Evolutionary conservation across 2,113 vertebrate genomes (phyloP), one percentile per base, ranked within the genome.

Genomic region (Origma solitaria): DNA sequence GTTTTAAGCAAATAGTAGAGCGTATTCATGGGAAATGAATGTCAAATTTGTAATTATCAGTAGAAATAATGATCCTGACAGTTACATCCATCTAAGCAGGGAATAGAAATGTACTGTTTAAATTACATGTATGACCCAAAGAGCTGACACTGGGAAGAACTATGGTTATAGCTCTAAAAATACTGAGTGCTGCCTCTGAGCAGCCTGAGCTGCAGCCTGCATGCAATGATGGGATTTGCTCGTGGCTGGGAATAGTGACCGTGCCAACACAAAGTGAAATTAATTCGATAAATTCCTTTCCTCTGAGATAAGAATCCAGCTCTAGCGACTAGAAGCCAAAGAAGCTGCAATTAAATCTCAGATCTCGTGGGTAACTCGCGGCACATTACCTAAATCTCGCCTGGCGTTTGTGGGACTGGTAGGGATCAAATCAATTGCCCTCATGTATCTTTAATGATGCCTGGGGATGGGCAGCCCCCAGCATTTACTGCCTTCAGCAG

Each of bases 31-130:
- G 85, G 94, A 96, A 88, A 92, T 94, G 92, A 96, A 96, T 97
- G 94, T 95, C 95, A 96, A 77, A 94, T 86, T 94, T 95, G 90
- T 94, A 97, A 95, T 96, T 94, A 94, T 78, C 88, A 81, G 58
- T 68, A 82, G 92, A 94, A 97, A 93, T 94, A 91, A 93, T 90
- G 93, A 90, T 95, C 93, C 71, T 94, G 90, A 95, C 87, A 95
- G 87, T 95, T 95, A 92, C 87, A 92, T 93, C 79, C 69, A 96
- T 90, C 92, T 87, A 88, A 83, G 92, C 68, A 93, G 82, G 88
- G 94, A 95, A 93, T 73, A 94, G 87, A 93, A 95, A 96, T 88
- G 73, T 92, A 83, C 90, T 86, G 53, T 86, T 95, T 96, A 96
- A 96, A 93, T 93, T 95, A 95, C 92, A 94, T 73, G 56, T 94